Evolutionary conservation across 2,888 invertebrate species (phyloP).

Genomic region (Caenorhabditis uteleia): DNA sequence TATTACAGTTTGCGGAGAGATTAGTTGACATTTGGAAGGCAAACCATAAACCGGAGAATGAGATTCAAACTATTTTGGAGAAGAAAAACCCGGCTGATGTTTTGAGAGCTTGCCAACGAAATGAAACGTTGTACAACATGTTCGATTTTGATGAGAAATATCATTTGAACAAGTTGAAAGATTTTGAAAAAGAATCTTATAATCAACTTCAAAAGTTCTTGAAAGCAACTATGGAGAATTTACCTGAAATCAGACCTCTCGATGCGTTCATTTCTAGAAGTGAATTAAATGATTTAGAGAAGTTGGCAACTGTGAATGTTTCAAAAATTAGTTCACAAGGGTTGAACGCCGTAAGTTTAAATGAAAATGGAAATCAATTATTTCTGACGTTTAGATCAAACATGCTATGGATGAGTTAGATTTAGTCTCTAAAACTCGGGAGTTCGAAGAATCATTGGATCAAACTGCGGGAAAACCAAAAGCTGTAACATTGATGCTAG

Average conservation of each 20-base stretch:
- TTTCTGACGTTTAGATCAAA: conserved; percentile 34
- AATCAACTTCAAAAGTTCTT: conserved; percentile 41
- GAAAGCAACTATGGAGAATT: conserved; percentile 32
- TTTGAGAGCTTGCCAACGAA: conserved; percentile 59
- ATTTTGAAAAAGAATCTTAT: conserved; percentile 47
- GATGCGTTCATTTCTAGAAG: conserved; percentile 33
- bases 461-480: conserved; percentile 44
- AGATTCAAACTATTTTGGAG: conserved; percentile 37
- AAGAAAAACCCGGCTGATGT: conserved; percentile 56
- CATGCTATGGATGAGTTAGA: conserved; percentile 49
- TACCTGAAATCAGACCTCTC: conserved; percentile 39
- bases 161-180: conserved; percentile 46
- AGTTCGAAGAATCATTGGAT: conserved; percentile 46
- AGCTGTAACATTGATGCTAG: conserved; percentile 48
- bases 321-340: conserved; percentile 42
- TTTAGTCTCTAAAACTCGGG: conserved; percentile 37
- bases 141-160: conserved; percentile 64
- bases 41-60: conserved; percentile 23
- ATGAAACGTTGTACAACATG: conserved; percentile 64
- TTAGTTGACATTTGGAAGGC: conserved; percentile 53
- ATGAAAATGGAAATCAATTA: background rate
- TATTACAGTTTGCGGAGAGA: conserved; percentile 61
- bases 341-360: conserved; percentile 37
- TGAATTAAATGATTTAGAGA: conserved; percentile 39
- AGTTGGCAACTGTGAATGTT: conserved; percentile 46